Base-by-base conservation (phyloP, 2,113 vertebrate genomes). In the Zosterops japonicus region DNA sequence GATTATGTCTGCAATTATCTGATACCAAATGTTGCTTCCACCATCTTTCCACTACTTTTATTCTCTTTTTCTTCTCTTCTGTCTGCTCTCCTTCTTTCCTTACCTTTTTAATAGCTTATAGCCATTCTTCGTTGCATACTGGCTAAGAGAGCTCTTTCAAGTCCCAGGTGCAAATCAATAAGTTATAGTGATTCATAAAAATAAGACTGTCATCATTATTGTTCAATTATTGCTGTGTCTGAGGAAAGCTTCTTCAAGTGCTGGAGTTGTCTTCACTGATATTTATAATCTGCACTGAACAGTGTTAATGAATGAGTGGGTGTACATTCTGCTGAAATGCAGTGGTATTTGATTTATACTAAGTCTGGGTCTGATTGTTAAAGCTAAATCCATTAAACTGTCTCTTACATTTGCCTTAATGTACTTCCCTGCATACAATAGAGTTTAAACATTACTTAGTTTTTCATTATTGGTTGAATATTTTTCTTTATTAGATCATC, bases 341-440 rank as follows among this genome's bases (percentile, higher is more conserved):
- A 63, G 86, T 95, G 80, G 87, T 97, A 91, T 97, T 97, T 98
- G 97, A 98, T 98, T 98, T 98, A 98, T 97, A 97, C 89, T 72
- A 91, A 97, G 95, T 95, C 97, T 96, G 97, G 92, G 93, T 97
- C 96, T 98, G 97, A 98, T 95, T 98, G 97, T 97, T 98, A 98
- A 98, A 97, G 94, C 97, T 98, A 98, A 98, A 98, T 98, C 97
- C 97, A 98, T 98, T 98, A 98, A 97, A 96, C 93, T 95, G 93
- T 97, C 97, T 98, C 94, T 97, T 97, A 97, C 94, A 96, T 96
- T 92, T 97, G 95, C 97, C 89, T 97, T 98, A 98, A 98, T 98
- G 96, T 97, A 98, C 96, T 98, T 96, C 89, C 89, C 93, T 98
- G 84, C 89, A 98, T 94, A 97, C 96, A 97, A 94, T 14, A 97